A percentile compares a stretch with the other conserved stretches of the same genome.
Conservation (phyloP, 2,888 invertebrate genomes). For the Teinopalpus imperialis region DNA sequence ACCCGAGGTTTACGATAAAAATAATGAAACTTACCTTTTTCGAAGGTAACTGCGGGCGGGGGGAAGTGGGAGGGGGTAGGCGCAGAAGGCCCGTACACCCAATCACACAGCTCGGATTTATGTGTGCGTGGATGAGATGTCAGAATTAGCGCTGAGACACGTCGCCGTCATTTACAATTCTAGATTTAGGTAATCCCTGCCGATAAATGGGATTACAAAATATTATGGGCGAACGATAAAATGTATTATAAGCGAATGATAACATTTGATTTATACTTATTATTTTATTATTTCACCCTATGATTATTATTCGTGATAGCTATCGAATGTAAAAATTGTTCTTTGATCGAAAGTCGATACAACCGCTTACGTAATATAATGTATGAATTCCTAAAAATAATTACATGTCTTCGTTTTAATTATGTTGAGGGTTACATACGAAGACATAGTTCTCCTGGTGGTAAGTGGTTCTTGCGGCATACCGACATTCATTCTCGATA, state of each 20-base stretch:
- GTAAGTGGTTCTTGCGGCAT: too few species aligned
- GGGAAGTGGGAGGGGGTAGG: conserved; percentile 25
- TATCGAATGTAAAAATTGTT: too few species aligned
- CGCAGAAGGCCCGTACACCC: conserved; percentile 26
- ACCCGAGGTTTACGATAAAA: conserved; percentile 56
- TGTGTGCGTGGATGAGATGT: conserved; percentile 29
- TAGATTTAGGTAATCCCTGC: conserved; percentile 58
- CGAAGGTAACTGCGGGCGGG: conserved; percentile 25
- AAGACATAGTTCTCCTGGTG: too few species aligned
- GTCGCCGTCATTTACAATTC: conserved; percentile 53
- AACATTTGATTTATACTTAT: conserved; percentile 76
- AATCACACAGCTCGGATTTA: conserved; percentile 27
- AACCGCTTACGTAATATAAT: too few species aligned
- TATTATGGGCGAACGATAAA: conserved; percentile 65
- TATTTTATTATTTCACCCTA: conserved; percentile 27
- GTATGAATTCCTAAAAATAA: too few species aligned
- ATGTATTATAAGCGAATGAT: conserved; percentile 67
- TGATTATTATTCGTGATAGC: too few species aligned
- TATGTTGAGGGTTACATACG: too few species aligned
- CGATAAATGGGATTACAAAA: conserved; percentile 63
- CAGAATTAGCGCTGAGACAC: conserved; percentile 29
- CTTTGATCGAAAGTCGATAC: too few species aligned
- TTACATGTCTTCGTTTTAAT: too few species aligned
- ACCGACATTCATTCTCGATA: too few species aligned
- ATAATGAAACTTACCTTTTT: conserved; percentile 26